Percentiles rank a stretch among this genome's conserved stretches.
phyloP scores from a whole-genome alignment of 2,797 vertebrate species.

The Otolemur crassicaudatus region DNA sequence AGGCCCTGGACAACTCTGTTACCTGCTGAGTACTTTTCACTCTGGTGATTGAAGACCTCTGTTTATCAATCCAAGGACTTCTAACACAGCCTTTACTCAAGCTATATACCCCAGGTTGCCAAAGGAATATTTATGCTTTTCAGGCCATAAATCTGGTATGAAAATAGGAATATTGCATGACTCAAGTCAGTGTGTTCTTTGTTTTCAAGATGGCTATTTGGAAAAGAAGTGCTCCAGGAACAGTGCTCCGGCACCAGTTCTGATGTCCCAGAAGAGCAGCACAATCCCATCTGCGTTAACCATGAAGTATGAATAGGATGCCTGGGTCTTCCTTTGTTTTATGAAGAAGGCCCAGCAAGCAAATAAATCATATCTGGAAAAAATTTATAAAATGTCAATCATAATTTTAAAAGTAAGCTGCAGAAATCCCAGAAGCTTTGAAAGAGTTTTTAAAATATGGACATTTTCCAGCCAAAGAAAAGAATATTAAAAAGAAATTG shows the following conservation, averaged over 20 bases:
- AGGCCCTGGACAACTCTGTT: rapidly evolving
- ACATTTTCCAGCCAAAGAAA: not conserved
- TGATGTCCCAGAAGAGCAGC: not conserved
- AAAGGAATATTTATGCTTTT: not conserved
- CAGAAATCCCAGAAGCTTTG: not conserved
- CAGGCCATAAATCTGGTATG: not conserved
- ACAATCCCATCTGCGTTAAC: not conserved
- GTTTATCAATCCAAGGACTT: not conserved
- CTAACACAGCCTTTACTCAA: not conserved
- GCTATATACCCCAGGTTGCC: not conserved
- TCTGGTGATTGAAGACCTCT: not conserved
- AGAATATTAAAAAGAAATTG: not conserved
- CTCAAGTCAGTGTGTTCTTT: not conserved
- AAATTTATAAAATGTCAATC: not conserved
- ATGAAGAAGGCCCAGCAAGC: not conserved
- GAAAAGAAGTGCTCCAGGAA: not conserved
- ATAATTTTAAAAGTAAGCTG: slow-evolving; percentile 12
- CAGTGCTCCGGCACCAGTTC: rapidly evolving
- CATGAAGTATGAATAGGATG: not conserved
- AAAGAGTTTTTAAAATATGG: not conserved
- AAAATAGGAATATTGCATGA: not conserved
- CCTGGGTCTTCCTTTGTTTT: not conserved
- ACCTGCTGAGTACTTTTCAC: not conserved
- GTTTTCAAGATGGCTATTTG: not conserved
- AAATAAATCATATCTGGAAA: not conserved